Conservation (phyloP, 1,140 invertebrate species). For the Zaprionus tsacasi region DNA sequence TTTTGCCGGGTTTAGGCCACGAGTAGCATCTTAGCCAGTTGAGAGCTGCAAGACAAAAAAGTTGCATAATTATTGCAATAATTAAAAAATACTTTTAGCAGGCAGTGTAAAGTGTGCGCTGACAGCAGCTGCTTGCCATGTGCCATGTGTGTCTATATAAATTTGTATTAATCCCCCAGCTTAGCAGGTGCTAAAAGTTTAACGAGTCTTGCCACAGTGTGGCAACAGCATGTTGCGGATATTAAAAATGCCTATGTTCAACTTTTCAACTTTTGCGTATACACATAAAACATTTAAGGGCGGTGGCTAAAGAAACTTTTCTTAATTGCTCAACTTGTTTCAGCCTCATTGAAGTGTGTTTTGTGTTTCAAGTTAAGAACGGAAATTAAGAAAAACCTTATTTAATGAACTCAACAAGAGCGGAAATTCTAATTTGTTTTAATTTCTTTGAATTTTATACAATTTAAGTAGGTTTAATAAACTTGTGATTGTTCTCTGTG, state of each 20-base stretch:
- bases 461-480: too few relatives aligned
- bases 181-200: slow-evolving; percentile 38
- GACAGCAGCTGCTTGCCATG: slow-evolving; percentile 1
- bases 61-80: not conserved
- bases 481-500: too few relatives aligned
- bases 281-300: not conserved
- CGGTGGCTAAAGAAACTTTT: slow-evolving; percentile 31
- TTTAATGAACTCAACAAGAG: not conserved
- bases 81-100: not conserved
- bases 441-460: too few relatives aligned
- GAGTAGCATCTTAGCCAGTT: not conserved
- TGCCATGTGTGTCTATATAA: slow-evolving; percentile 15
- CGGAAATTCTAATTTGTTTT: too few relatives aligned
- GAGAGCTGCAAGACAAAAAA: not conserved
- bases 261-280: slow-evolving; percentile 7
- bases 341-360: not conserved
- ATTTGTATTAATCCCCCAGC: slow-evolving; percentile 47
- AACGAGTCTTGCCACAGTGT: not conserved
- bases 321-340: slow-evolving; percentile 28
- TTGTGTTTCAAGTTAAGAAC: not conserved
- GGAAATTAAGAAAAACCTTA: not conserved
- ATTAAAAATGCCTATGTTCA: slow-evolving; percentile 31
- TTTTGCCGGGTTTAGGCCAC: not conserved
- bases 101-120: not conserved
- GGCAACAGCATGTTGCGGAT: not conserved